Conservation (phyloP, 1,140 invertebrate species). For the Drosophila bocki region DNA sequence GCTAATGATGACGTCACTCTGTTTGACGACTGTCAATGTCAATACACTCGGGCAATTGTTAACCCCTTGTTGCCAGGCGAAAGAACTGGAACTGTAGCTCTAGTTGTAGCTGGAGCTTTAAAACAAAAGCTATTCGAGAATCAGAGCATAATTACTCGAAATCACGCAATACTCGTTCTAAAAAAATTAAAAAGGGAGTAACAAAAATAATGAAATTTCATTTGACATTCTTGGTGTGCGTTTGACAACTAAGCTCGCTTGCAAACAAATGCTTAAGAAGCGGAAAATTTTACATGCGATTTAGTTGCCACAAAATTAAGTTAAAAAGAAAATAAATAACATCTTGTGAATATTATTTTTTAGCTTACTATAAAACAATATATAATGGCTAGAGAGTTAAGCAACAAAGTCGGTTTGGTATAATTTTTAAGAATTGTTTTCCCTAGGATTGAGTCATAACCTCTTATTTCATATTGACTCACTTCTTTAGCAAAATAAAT, state of each 20-base stretch:
- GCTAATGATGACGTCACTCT: constrained; percentile 28
- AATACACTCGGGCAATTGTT: constrained; percentile 43
- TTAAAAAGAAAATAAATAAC: not conserved
- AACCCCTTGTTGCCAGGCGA: constrained; percentile 39
- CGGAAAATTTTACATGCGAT: constrained; percentile 23
- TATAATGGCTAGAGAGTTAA: not conserved
- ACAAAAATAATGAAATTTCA: constrained; percentile 37
- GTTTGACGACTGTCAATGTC: constrained; percentile 44
- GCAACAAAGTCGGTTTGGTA: accelerated
- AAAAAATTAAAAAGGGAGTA: constrained; percentile 21
- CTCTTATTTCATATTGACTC: not conserved
- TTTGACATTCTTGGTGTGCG: constrained; percentile 47
- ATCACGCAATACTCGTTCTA: constrained; percentile 28
- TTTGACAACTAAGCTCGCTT: constrained; percentile 31
- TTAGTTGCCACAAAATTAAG: not conserved
- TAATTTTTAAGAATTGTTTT: not conserved
- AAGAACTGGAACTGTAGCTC: not conserved
- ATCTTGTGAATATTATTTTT: not conserved
- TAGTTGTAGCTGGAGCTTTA: constrained; percentile 13
- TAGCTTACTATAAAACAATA: not conserved
- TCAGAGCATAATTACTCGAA: constrained; percentile 49
- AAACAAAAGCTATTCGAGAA: constrained; percentile 20
- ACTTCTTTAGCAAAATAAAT: not conserved
- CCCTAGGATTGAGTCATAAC: not conserved
- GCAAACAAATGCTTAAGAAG: constrained; percentile 2